Evolutionary conservation across 1,140 invertebrate genomes (phyloP).

Genomic region (Solen grandis): DNA sequence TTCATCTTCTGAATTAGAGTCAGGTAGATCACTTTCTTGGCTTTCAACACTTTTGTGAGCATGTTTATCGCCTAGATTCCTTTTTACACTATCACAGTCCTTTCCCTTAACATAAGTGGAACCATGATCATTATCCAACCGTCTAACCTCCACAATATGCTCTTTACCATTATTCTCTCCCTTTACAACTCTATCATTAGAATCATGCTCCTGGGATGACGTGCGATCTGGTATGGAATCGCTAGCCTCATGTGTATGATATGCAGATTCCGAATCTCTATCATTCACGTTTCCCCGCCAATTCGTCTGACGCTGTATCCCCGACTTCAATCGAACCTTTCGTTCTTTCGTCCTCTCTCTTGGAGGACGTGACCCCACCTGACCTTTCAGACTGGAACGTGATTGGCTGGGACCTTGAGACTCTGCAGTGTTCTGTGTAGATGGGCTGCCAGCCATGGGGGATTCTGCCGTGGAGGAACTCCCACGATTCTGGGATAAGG

Average conservation of each 20-base stretch:
- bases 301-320: conserved; percentile 14
- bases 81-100: too few species aligned
- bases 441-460: neutral
- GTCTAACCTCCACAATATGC: too few species aligned
- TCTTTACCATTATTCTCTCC: too few species aligned
- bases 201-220: conserved; percentile 34
- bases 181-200: neutral
- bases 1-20: conserved; percentile 42
- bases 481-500: conserved; percentile 50
- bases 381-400: conserved; percentile 48
- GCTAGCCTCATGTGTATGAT: conserved; percentile 55
- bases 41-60: too few species aligned
- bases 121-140: too few species aligned
- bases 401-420: conserved; percentile 12
- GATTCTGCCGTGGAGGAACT: conserved; percentile 6
- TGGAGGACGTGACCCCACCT: conserved; percentile 17
- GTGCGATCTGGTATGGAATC: conserved; percentile 40
- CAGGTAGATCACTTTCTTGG: conserved; percentile 53
- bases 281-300: conserved; percentile 16
- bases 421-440: conserved; percentile 4
- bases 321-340: conserved; percentile 22
- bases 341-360: conserved; percentile 47
- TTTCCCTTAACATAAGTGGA: too few species aligned
- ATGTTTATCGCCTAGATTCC: too few species aligned
- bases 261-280: conserved; percentile 49